Base-by-base conservation (phyloP, 2,113 vertebrate species). In the Hassar affinis region DNA sequence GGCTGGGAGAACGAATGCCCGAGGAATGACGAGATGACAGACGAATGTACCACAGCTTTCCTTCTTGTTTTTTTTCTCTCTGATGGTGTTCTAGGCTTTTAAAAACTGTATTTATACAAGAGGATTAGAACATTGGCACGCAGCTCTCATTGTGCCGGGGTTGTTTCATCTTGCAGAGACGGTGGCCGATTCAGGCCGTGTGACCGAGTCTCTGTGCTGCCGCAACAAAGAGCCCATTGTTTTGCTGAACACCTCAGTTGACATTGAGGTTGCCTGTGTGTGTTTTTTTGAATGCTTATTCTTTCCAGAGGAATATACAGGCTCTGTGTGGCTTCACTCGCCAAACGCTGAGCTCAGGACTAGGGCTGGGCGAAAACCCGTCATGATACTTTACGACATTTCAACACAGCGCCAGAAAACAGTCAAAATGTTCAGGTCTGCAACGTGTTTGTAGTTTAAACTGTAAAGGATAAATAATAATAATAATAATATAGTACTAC, bases 211-310 rank as follows among this genome's bases (percentile, higher is more conserved):
- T 90, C 85, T 89, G 82, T 78, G 82, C 87, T 85, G 81, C 87
- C 35, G 76, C 54, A 79, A 93, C 90, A 93, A 93, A 90, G 87
- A 51, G 14, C 62, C 85, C 83, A 88, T 93, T 93, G 92, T 93
- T 91, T 25, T 86, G 30, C 30, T 35, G 79, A 80, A 81, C 76
- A 66, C 85, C 75, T 84, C 56, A 56, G 83, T 78, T 85, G 79
- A 64, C 81, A 52, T 79, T 85, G 88, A 27, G 84, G 86, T 85
- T 87, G 83, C 11, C 10, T 51, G 33, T 59, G 56, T 38, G 38
- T 87, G 89, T 88, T 87, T 82, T 87, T 83, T 51, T 14, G 33
- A 88, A 78, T 86, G 57, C 72, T 80, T 81, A 83, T 90, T 87
- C 83, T 66, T 85, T 89, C 74, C 85, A 84, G 85, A 89, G 84